Evolutionary conservation across 2,888 invertebrate genomes (phyloP), one percentile per base, ranked within the genome.

Genomic region (Euplagia quadripunctaria): DNA sequence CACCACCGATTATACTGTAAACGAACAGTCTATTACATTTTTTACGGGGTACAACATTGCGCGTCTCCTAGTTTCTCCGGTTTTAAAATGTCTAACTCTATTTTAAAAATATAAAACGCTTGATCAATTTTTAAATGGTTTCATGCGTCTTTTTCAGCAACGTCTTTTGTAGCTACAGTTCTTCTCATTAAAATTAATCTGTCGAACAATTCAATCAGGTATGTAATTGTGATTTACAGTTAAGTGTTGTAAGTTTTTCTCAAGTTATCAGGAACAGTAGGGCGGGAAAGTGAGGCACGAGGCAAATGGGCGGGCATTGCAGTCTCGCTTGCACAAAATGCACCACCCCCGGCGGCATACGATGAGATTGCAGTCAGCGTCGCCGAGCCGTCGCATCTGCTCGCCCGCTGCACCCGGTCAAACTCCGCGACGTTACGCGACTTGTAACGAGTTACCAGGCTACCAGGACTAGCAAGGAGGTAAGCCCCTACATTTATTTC

Each of bases 211-310:
- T 84, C 77, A 82, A 86, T 85, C 79, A 79, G 77, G 74, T 84
- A 85, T 85, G 83, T 85, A 87, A 86, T 87, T 82, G 73, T 69
- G 75, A 85, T 81, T 81, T 49, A 76, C 74, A 80, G 79, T 77
- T 67, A 65, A 79, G 79, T 79, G 72, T 79, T 89, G 88, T 90
- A 91, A 93, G 89, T 91, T 92, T 87, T 84, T 82, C 76, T 89
- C 31, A 31, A 90, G 86, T 91, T 87, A 89, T 85, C 82, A 86
- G 85, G 89, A 91, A 89, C 90, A 92, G 88, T 93, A 94, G 94
- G 95, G 96, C 95, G 95, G 94, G 94, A 95, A 95, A 94, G 95
- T 94, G 94, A 95, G 94, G 93, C 93, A 94, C 91, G 90, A 92
- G 92, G 93, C 90, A 89, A 93, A 93, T 94, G 95, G 96, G 96